Conservation (phyloP, 2,888 invertebrate genomes). For the Scelioninae gen. 1 region DNA sequence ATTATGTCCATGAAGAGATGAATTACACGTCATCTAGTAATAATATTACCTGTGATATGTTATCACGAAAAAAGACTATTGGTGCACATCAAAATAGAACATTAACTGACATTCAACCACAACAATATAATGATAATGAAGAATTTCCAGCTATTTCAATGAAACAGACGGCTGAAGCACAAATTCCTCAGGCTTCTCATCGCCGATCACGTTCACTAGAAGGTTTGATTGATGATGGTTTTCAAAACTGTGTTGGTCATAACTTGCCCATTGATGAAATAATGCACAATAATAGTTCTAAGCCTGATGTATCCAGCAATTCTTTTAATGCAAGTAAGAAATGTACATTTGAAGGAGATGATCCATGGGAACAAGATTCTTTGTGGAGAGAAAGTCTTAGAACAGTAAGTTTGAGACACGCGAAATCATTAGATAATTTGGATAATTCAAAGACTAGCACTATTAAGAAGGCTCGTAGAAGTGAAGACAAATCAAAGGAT, state of each 20-base stretch:
- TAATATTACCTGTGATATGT: background rate
- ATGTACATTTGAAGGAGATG: constrained; percentile 84
- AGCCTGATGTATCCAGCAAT: background rate
- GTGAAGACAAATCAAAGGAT: constrained; percentile 2
- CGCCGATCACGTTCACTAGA: constrained; percentile 87
- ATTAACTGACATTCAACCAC: background rate
- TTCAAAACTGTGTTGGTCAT: constrained; percentile 77
- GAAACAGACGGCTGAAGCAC: constrained; percentile 42
- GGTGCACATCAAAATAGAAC: background rate
- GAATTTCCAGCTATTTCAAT: constrained; percentile 71
- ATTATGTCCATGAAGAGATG: constrained; percentile 86
- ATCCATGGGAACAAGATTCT: constrained; percentile 93
- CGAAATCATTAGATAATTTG: constrained; percentile 92
- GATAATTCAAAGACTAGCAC: constrained; percentile 84
- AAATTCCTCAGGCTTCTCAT: constrained; percentile 78
- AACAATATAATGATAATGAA: background rate
- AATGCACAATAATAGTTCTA: constrained; percentile 3
- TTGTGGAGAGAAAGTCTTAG: constrained; percentile 92
- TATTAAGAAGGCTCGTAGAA: background rate
- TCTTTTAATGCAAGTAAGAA: constrained; percentile 22
- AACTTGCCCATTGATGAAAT: constrained; percentile 1
- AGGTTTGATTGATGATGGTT: constrained; percentile 86
- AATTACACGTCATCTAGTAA: constrained; percentile 70
- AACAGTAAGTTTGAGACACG: constrained; percentile 91
- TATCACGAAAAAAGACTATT: background rate